Percentiles rank a stretch among this genome's conserved stretches.
These are phyloP conservation scores for Pantherophis vulpinus DNA, from an alignment of 2,797 vertebrate species.

Conservation along the genomic window DNA sequence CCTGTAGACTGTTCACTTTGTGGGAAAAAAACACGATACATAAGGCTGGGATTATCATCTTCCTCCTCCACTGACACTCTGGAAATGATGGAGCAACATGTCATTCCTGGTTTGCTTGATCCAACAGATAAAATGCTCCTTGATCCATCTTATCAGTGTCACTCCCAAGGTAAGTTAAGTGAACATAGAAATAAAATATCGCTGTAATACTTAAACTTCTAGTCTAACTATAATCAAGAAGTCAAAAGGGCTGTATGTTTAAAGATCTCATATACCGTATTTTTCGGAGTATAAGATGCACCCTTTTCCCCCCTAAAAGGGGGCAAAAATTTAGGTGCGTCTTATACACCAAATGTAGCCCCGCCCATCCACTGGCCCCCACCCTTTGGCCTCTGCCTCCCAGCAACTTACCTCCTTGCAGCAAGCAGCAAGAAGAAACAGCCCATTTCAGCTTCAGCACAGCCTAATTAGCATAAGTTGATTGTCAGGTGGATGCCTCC, in stretches of 20 bases:
- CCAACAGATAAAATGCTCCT: slow-evolving; percentile 46
- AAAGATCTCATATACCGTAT: neutral
- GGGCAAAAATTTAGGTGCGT: no score
- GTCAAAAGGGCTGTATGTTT: neutral
- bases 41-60: slow-evolving; percentile 64
- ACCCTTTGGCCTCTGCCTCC: no score
- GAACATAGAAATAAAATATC: neutral
- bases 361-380: no score
- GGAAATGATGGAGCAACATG: slow-evolving; percentile 54
- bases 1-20: slow-evolving; percentile 75
- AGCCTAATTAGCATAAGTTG: no score
- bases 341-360: no score
- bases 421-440: no score
- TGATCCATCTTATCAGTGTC: slow-evolving; percentile 46
- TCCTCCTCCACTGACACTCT: slow-evolving; percentile 60
- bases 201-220: neutral
- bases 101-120: slow-evolving; percentile 46
- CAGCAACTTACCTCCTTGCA: no score
- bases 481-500: no score
- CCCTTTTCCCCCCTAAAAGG: no score
- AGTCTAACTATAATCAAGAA: neutral
- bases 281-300: no score
- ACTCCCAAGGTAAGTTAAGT: slow-evolving; percentile 64
- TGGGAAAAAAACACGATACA: slow-evolving; percentile 64
- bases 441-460: no score